Base-by-base conservation (phyloP, 2,888 invertebrate species). In the Limnephilus rhombicus region DNA sequence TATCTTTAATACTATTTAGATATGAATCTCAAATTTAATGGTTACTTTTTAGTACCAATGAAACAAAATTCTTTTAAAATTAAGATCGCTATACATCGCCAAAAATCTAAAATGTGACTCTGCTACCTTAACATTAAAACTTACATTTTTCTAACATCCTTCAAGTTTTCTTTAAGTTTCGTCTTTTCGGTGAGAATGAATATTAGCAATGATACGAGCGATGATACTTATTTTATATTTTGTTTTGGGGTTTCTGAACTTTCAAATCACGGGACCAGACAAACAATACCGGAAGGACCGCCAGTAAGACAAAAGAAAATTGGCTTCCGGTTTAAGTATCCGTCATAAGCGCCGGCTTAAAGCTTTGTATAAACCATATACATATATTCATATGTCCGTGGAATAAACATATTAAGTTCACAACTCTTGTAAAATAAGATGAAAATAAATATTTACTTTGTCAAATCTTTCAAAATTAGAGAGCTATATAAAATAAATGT, bases 231-330 rank as follows among this genome's bases (percentile, higher is more conserved):
- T 68, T 4, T 68, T 68, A 68, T 68, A 18, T 68, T 68, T 7
- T 24, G 68, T 68, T 68, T 68, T 68, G 68, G 24, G 68, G 24
- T 24, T 68, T 68, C 68, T n/a, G 68, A 24, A n/a, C 68, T 53
- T 9, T 68, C 24, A 68, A 68, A 68, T 24, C 9, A 68, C 24
- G 68, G 68, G n/a, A 68, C 68, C n/a, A 68, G 68, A 68, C 68
- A 68, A 34, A 82, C 31, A 82, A 3, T 13, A 18, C 82, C 31
- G 82, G 82, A 82, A 82, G 18, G 34, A 34, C 15, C 82, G 31
- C 81, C 81, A 81, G 31, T 82, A 82, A 82, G 18, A 82, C 82
- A 82, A 34, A 82, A 82, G 34, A 34, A 82, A 82, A 82, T 68
- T 24, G 68, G 9, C 68, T 68, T 68, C 68, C 68, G 68, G 68